Conservation (phyloP, 2,888 invertebrate genomes). For the Cloeon dipterum region DNA sequence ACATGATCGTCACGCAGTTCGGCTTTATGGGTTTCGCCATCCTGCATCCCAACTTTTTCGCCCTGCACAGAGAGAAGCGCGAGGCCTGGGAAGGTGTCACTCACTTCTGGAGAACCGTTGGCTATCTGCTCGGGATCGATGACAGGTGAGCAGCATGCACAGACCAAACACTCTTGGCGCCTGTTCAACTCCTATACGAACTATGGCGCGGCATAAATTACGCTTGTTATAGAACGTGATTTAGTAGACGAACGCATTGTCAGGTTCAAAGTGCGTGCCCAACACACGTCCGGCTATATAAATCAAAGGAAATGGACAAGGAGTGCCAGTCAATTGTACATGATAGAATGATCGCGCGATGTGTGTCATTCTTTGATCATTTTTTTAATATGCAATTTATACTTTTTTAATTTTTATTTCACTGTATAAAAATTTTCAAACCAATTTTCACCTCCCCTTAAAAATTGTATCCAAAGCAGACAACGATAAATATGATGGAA, state of each 20-base stretch:
- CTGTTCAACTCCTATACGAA: neutral
- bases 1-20: conserved; percentile 67
- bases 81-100: conserved; percentile 36
- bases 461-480: no score
- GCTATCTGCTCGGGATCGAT: conserved; percentile 57
- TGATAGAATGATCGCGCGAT: no score
- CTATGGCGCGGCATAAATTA: neutral
- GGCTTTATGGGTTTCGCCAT: conserved; percentile 62
- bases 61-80: conserved; percentile 30
- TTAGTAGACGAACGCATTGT: conserved; percentile 8
- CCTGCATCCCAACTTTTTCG: conserved; percentile 35
- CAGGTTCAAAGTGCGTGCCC: conserved; percentile 54
- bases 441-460: no score
- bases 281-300: no score
- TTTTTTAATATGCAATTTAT: no score
- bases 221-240: neutral
- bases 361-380: no score
- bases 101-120: conserved; percentile 68
- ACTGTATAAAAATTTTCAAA: no score
- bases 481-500: no score
- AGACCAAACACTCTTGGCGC: neutral
- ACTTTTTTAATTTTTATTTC: no score
- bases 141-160: conserved; percentile 39
- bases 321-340: no score
- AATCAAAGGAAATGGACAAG: no score